Evolutionary conservation across 2,888 invertebrate species (phyloP), one percentile per base, ranked within the genome.

Genomic region (Cremastobaeus sp.): DNA sequence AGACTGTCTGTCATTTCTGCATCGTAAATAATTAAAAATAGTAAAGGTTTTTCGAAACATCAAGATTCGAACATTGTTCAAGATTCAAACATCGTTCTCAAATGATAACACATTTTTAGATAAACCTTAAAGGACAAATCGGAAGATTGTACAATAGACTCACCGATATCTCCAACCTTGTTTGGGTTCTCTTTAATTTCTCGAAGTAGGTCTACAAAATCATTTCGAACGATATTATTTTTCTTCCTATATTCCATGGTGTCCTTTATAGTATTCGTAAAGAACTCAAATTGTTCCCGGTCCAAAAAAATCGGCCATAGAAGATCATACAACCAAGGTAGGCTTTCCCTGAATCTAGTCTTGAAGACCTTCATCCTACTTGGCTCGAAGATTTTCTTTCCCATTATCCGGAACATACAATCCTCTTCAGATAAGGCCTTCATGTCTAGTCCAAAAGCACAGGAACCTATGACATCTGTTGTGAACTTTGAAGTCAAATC

Each of bases 381-480:
- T 1, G 83, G 60, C 0, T 73, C 43, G 32, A 88, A 83, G 0
- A 88, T 76, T 3, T 71, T 78, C 18, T 76, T 77, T 0, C 88
- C 88, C 83, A 89, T 87, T 37, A 77, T 75, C 1, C 86, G 83
- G 74, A 89, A 89, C 6, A 86, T 79, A 28, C 85, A 86, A 1
- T 88, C 77, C 11, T 87, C 83, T 6, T 87, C 80, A 0, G 78
- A 79, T 1, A 88, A 74, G 0, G 87, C 83, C 34, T 89, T 88
- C 76, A 87, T 84, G 15, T 89, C 83, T 8, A 89, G 80, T 0
- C 89, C 89, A 77, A 89, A 90, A 5, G 85, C 88, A 37, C 88
- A 88, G 0, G 83, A 82, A 2, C 89, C 89, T 48, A 90, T 89
- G 0, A 89, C 88, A 68, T 89, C 89, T n/a, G 88, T 88, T 0